Evolutionary conservation across 2,797 vertebrate species (phyloP).

Genomic region (Melanogrammus aeglefinus): DNA sequence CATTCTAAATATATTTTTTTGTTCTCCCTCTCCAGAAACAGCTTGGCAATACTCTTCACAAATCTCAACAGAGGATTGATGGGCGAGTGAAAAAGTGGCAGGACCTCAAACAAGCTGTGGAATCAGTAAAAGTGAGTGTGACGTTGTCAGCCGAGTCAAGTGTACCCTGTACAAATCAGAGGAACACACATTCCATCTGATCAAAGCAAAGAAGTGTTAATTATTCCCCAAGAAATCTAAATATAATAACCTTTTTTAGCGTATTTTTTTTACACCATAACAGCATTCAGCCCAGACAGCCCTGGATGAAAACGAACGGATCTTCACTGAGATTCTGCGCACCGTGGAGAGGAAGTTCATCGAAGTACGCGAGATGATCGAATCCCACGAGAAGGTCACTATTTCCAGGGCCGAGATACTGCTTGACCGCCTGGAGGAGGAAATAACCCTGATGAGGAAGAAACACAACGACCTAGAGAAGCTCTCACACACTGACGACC

Average conservation of each 20-base stretch:
- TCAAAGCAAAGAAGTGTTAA: neutral
- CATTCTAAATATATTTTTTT: neutral
- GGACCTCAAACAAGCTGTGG: constrained; percentile 71
- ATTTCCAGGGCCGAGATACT: constrained; percentile 64
- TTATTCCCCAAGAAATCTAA: neutral
- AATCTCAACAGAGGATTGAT: constrained; percentile 76
- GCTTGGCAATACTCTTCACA: constrained; percentile 66
- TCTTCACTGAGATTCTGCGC: constrained; percentile 73
- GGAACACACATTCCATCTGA: neutral
- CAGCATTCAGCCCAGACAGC: constrained; percentile 73
- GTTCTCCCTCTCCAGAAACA: constrained; percentile 65
- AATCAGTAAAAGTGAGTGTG: constrained; percentile 66
- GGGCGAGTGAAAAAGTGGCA: constrained; percentile 77
- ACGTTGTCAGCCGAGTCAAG: neutral
- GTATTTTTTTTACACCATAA: constrained; percentile 6
- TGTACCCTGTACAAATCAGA: too few relatives aligned
- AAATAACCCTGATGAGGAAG: constrained; percentile 78
- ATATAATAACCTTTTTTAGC: neutral
- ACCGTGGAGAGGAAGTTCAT: constrained; percentile 72
- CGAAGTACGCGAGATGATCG: constrained; percentile 74
- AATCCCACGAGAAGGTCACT: constrained; percentile 63
- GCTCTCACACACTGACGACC: constrained; percentile 74
- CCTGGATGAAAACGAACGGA: constrained; percentile 73
- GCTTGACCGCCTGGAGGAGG: constrained; percentile 76
- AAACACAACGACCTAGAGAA: constrained; percentile 69